phyloP scores from a whole-genome alignment of 2,888 invertebrate genomes.

The Podabrus alpinus region DNA sequence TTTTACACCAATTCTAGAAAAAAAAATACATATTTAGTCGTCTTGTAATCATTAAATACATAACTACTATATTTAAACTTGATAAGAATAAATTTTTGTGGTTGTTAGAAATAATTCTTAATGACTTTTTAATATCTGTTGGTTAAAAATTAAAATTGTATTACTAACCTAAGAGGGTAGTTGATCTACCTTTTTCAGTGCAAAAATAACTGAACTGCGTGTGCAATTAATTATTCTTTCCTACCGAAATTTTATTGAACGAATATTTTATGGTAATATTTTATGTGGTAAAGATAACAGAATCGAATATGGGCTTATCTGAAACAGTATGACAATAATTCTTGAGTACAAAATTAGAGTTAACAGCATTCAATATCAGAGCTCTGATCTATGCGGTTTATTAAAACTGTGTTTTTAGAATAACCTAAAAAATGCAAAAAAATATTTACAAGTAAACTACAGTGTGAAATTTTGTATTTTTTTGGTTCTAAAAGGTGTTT shows the following conservation, averaged over 20 bases:
- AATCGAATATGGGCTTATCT: not conserved
- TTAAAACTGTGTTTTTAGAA: too few relatives aligned
- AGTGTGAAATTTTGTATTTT: too few relatives aligned
- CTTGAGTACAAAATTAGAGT: too few relatives aligned
- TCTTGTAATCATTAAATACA: conserved; percentile 6
- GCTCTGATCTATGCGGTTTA: too few relatives aligned
- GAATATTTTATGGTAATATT: not conserved
- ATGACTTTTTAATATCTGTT: not conserved
- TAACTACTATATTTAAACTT: conserved; percentile 3
- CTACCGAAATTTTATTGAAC: not conserved
- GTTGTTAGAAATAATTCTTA: not conserved
- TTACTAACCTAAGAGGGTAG: not conserved
- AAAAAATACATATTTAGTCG: not conserved
- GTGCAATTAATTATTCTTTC: not conserved
- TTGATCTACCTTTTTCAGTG: not conserved
- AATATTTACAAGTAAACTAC: too few relatives aligned
- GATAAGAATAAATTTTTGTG: not conserved
- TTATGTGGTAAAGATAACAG: not conserved
- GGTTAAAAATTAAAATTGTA: not conserved
- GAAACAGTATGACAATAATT: too few relatives aligned
- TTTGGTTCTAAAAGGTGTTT: too few relatives aligned
- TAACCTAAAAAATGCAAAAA: too few relatives aligned
- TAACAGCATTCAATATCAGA: too few relatives aligned
- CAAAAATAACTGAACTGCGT: not conserved
- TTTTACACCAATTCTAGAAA: conserved; percentile 29